Conservation (phyloP, 2,888 invertebrate genomes). For the Xestia rhomboidea region DNA sequence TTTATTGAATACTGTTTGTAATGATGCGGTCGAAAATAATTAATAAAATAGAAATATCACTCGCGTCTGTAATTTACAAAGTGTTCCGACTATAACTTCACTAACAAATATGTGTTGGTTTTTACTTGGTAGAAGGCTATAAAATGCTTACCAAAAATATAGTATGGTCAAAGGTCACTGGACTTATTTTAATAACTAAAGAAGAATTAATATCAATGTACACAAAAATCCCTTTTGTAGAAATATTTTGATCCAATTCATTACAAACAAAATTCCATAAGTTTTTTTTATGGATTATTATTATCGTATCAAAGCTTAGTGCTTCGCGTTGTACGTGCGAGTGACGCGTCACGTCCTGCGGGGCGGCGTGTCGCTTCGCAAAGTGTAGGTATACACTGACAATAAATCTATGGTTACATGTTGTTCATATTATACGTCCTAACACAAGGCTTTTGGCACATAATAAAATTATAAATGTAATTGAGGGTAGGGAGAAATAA, state of each 20-base stretch:
- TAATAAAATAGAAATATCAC: neutral
- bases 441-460: neutral
- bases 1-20: slow-evolving; percentile 76
- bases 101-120: neutral
- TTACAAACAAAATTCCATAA: slow-evolving; percentile 75
- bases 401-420: slow-evolving; percentile 12
- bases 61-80: neutral
- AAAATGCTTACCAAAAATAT: neutral
- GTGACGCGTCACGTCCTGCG: slow-evolving; percentile 30
- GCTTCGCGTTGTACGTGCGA: slow-evolving; percentile 73
- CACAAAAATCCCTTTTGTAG: neutral
- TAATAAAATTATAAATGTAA: neutral
- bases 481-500: neutral
- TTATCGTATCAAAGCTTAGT: slow-evolving; percentile 74
- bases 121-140: neutral
- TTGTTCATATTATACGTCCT: slow-evolving; percentile 43
- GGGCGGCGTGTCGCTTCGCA: slow-evolving; percentile 6
- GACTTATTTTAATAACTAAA: neutral
- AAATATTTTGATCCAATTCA: slow-evolving; percentile 38
- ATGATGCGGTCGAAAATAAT: slow-evolving; percentile 49
- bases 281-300: slow-evolving; percentile 64
- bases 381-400: slow-evolving; percentile 34
- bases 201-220: neutral
- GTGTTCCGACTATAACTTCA: neutral
- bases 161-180: too few species aligned